Base-by-base conservation (phyloP, 2,797 vertebrate genomes). In the Cynodonichthys magdalenae region DNA sequence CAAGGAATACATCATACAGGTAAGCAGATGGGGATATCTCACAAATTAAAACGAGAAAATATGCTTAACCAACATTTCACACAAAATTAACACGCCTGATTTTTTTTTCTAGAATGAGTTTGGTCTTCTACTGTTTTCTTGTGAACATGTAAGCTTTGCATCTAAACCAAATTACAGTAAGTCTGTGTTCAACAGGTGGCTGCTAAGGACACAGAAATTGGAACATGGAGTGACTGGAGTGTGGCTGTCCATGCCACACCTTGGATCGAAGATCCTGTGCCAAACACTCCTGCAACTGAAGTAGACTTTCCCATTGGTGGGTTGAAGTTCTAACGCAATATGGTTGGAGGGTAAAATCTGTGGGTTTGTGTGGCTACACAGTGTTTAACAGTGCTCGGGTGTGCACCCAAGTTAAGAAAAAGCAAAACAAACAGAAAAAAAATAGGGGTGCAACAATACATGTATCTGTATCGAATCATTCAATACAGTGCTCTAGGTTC, bases 181-280 rank as follows among this genome's bases (percentile, higher is more conserved):
- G 2, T 10, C 54, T 27, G 28, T 65, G 15, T 53, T 57, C n/a
- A 29, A 61, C 69, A 92, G 88, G 95, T 99, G 70, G 97, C 97
- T 0, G 96, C 96, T 77, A 99, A 99, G 87, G 97, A 99, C 93
- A 97, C 94, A 0, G 97, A 99, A 84, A 96, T 98, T 0, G 97
- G 97, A 72, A 99, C 97, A 0, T 99, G 97, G 97, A 99, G 97
- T 1, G 96, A 99, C 91, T 99, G 97, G 97, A 99, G 97, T 0
- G 96, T 98, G 63, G 97, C 96, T 0, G 94, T 96, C 3, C 96
- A 99, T 0, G 96, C 97, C 63, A 99, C 97, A 0, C 96, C 97
- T 63, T 99, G 97, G 97, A 97, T 95, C 0, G 96, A 98, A 69
- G 95, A 97, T 59, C 96, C 95, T 15, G 91, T 95, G 66, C 95